Base-by-base conservation (phyloP, 2,888 invertebrate species). In the Ochlodes sylvanus region DNA sequence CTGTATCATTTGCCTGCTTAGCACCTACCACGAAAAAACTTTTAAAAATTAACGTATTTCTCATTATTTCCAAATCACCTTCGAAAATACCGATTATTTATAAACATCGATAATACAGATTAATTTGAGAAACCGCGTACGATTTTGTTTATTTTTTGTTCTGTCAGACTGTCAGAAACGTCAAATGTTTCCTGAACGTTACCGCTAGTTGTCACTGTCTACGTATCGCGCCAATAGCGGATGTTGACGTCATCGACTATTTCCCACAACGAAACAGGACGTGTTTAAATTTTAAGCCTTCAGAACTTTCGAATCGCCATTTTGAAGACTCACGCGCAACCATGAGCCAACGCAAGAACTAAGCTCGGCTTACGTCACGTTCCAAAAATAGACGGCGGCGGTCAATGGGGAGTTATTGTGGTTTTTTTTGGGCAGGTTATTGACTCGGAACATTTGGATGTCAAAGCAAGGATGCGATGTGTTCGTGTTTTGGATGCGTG, bases 361-460 rank as follows among this genome's bases (percentile, higher is more conserved):
- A 72, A 73, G 72, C 71, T 38, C 7, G 61, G 77, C 83, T 89
- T 88, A 83, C 90, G 88, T 93, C 93, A 93, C 83, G 79, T 74
- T 78, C 84, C 83, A 75, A 82, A 84, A 90, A 92, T 90, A 92
- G 86, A 81, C 77, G 84, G 77, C 77, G 75, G 77, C 84, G 86
- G 87, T 89, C 87, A 86, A 86, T 89, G 86, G 83, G 79, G 81
- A 87, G 82, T 87, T 87, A 87, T 86, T 89, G 86, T 87, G 81
- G 79, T n/a, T 80, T 87, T 92, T 90, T 90, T 89, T 87, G 74
- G 75, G 75, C 83, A 80, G 92, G 91, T 91, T 90, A 86, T 90
- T 90, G 92, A 90, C 92, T 87, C 82, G 77, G n/a, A 69, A 70
- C 76, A 79, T 86, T 88, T 89, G 83, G 88, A 92, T 89, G 92